Percentiles rank a stretch among this genome's conserved stretches.
These are phyloP conservation scores for Drosophila quadrilineata DNA, from an alignment of 1,140 invertebrate species.

Conservation along the genomic window DNA sequence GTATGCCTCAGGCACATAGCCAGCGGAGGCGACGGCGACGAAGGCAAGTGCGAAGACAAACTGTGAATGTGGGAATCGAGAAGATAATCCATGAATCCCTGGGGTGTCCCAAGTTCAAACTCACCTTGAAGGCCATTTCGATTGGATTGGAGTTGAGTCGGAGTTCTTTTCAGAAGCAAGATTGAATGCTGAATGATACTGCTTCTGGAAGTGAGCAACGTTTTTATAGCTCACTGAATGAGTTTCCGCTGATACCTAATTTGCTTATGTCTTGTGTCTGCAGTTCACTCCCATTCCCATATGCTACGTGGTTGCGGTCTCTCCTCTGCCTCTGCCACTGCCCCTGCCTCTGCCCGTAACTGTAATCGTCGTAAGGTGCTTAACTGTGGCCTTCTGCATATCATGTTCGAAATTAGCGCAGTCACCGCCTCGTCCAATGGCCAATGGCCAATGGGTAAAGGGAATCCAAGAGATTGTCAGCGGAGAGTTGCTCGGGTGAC, in stretches of 20 bases:
- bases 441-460: constrained; percentile 16
- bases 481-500: not conserved
- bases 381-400: constrained; percentile 71
- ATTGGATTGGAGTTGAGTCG: constrained; percentile 13
- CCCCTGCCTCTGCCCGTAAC: not conserved
- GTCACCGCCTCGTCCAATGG: no score
- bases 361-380: constrained; percentile 45
- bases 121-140: constrained; percentile 78
- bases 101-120: constrained; percentile 1
- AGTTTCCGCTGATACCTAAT: constrained; percentile 48
- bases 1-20: constrained; percentile 58
- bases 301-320: not conserved
- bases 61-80: constrained; percentile 41
- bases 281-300: not conserved
- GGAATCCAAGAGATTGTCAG: constrained; percentile 52
- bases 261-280: constrained; percentile 30
- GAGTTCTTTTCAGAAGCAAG: constrained; percentile 66
- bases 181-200: constrained; percentile 65
- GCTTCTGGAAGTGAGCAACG: constrained; percentile 37
- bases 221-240: constrained; percentile 59
- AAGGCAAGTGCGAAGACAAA: constrained; percentile 70
- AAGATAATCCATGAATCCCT: constrained; percentile 19
- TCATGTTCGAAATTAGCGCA: constrained; percentile 73
- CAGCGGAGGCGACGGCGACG: constrained; percentile 69
- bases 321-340: not conserved